phyloP scores from a whole-genome alignment of 2,113 vertebrate genomes.

The Cyanocitta stelleri region DNA sequence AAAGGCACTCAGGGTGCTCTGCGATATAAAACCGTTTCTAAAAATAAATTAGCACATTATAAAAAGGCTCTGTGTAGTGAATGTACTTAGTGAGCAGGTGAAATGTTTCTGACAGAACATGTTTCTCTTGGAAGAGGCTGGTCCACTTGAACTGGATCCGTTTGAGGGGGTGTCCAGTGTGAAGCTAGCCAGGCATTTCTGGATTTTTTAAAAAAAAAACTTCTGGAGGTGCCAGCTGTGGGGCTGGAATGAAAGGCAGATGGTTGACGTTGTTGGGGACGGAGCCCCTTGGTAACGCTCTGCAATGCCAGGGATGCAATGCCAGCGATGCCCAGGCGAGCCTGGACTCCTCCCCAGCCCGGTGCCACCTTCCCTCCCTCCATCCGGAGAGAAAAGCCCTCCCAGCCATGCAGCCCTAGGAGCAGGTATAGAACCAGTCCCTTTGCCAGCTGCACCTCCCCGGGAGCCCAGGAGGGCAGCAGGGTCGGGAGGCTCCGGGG shows the following conservation, averaged over 20 bases:
- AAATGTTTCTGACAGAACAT: not conserved
- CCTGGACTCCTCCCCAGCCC: not conserved
- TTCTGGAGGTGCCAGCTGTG: not conserved
- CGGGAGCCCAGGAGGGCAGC: not conserved
- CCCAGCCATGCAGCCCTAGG: rapidly evolving
- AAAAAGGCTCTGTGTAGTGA: constrained; percentile 19
- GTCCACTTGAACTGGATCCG: not conserved
- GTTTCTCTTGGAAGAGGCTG: constrained; percentile 16
- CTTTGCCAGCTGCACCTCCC: not conserved
- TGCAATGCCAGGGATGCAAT: not conserved
- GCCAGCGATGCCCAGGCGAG: rapidly evolving
- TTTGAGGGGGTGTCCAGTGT: not conserved
- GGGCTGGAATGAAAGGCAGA: not conserved
- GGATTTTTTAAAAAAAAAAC: not conserved
- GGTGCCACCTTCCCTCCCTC: rapidly evolving
- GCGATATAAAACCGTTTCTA: constrained; percentile 52
- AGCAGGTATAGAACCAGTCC: rapidly evolving
- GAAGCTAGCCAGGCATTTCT: not conserved
- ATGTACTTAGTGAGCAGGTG: constrained; percentile 41
- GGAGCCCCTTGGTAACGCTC: rapidly evolving
- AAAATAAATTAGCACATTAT: constrained; percentile 61
- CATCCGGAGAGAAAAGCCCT: not conserved
- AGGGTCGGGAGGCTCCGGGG: rapidly evolving
- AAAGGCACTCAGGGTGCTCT: constrained; percentile 62
- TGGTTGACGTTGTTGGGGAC: not conserved